Evolutionary conservation across 2,888 invertebrate species (phyloP), one percentile per base, ranked within the genome.

Genomic region (Mimumesa dahlbomi): DNA sequence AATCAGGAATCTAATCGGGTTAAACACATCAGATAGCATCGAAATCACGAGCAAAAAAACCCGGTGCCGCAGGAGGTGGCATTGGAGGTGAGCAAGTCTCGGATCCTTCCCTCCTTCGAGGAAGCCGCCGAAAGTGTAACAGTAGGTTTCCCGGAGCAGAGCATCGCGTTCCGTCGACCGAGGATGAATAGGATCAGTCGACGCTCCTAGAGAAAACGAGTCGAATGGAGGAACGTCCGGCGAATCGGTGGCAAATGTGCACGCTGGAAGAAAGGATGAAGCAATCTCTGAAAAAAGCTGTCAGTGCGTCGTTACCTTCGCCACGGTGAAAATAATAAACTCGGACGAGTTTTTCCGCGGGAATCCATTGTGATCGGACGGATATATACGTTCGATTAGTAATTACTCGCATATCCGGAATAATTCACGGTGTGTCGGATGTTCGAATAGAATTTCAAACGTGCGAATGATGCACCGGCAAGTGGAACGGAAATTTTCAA

Each of bases 81-180:
- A 48, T 34, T 46, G 61, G 25, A 67, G 58, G 50, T 48, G 54
- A 38, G 38, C 34, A 9, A 19, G 49, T 45, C 48, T 36, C 13
- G n/a, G 45, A 7, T 7, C 25, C 7, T 25, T 56, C 43, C 25
- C 49, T 61, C 43, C 46, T 72, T 68, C 63, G 42, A 64, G 61
- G 71, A 62, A 68, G 43, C 43, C 57, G 69, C 69, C 43, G 72
- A 79, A 79, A 79, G 79, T 79, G 65, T 79, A 79, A 79, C 79
- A 76, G 53, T 52, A 63, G 67, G 67, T 73, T 78, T 67, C 66
- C 46, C 63, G 64, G 31, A 43, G 58, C 36, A 19, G 16, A 11
- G 14, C 38, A 42, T 46, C 52, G 40, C 22, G 48, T 29, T n/a
- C 40, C 25, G 59, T n/a, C 13, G 34, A 19, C 14, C 13, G 19